phyloP scores from a whole-genome alignment of 1,140 invertebrate genomes.

The Bombyx mandarina region DNA sequence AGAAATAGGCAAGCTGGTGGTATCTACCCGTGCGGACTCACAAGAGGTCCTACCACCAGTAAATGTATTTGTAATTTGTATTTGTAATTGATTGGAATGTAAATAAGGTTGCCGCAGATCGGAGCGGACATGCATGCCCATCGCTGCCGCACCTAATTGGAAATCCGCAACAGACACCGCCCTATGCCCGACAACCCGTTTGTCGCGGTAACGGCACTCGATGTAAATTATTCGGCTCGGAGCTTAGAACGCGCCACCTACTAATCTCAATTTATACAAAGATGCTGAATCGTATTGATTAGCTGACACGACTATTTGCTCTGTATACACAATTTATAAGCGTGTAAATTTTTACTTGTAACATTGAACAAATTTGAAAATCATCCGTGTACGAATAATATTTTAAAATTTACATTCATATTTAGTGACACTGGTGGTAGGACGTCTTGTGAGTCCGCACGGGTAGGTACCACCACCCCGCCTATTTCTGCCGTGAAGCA shows the following conservation, averaged over 20 bases:
- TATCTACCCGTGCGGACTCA: too few relatives aligned
- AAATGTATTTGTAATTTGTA: too few relatives aligned
- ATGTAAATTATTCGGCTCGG: constrained; percentile 2
- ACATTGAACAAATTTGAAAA: background rate
- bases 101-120: too few relatives aligned
- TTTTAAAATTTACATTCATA: background rate
- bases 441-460: too few relatives aligned
- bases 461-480: too few relatives aligned
- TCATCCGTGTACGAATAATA: background rate
- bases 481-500: too few relatives aligned
- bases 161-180: constrained; percentile 1
- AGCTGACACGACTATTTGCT: background rate
- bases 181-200: background rate
- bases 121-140: background rate
- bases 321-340: background rate
- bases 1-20: too few relatives aligned
- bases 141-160: constrained; percentile 1
- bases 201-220: background rate
- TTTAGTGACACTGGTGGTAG: background rate
- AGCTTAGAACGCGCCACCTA: background rate
- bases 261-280: background rate
- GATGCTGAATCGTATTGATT: background rate
- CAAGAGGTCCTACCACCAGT: too few relatives aligned
- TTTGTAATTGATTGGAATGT: too few relatives aligned
- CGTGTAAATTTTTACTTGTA: background rate